Base-by-base conservation (phyloP, 2,113 vertebrate genomes). In the Malurus elegans region DNA sequence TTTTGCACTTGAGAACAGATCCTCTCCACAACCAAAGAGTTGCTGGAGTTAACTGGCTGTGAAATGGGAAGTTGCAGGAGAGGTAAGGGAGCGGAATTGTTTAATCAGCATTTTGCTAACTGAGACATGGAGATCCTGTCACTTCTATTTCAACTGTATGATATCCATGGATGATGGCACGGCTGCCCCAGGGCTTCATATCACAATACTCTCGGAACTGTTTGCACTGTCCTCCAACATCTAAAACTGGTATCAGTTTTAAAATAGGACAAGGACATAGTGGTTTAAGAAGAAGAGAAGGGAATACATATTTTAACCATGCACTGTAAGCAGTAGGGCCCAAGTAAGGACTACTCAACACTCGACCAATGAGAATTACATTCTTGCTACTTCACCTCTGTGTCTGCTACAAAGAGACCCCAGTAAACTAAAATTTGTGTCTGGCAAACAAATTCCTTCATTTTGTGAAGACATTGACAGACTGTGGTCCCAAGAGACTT, bases 31-130 rank as follows among this genome's bases (percentile, higher is more conserved):
- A 57, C 21, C 65, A 84, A 24, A 75, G 61, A 79, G 38, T 34
- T 8, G 5, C 58, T 3, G 1, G 36, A 92, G 79, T 94, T 95
- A 94, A 90, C 93, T 93, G 75, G 38, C 93, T 94, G 93, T 95
- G 93, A 97, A 95, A 96, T 91, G 73, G 76, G 60, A 87, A 88
- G 82, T 26, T 88, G 71, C 71, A 94, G 72, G 58, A 76, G 45
- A 67, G 50, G 66, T 82, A 90, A 89, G 54, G 54, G 88, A 95
- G 32, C 70, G 53, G 71, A 92, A 81, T 66, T 88, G 66, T 87
- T 88, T 85, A 79, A 85, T 90, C 86, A 92, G 85, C 81, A 38
- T 75, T 91, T 93, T 73, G 21, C 66, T 88, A 86, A 70, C 53
- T 82, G 51, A 75, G 54, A 92, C 62, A 42, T 62, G 75, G 75